phyloP scores from a whole-genome alignment of 35 echinoderm and acorn worm genomes.

The Acanthaster planci region DNA sequence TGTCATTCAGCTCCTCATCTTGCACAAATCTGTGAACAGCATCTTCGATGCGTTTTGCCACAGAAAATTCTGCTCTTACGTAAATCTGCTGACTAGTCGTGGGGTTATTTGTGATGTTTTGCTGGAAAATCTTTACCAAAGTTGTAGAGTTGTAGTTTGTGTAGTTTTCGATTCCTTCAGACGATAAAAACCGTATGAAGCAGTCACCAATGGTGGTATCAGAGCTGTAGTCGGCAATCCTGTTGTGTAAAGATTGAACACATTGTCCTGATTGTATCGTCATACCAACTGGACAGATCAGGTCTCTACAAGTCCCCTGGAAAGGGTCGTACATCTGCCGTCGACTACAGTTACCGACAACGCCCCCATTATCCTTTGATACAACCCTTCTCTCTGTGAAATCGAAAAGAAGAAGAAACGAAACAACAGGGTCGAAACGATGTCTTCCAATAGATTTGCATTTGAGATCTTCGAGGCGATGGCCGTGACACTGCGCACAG shows the following conservation, averaged over 20 bases:
- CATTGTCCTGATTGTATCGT: neutral
- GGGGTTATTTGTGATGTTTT: neutral
- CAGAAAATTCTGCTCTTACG: neutral
- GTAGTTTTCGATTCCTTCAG: neutral
- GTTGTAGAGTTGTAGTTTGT: neutral
- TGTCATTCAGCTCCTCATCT: neutral
- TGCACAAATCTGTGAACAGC: neutral
- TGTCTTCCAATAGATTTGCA: neutral
- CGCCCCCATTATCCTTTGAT: neutral
- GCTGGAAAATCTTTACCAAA: neutral
- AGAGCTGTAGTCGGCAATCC: neutral
- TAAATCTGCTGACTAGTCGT: neutral
- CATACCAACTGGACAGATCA: neutral
- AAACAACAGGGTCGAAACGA: neutral
- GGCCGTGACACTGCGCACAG: neutral
- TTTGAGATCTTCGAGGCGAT: neutral
- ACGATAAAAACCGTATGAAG: neutral
- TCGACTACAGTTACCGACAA: neutral
- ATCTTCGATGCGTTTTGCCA: neutral
- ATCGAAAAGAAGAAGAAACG: neutral
- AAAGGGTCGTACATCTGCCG: conserved; percentile 10
- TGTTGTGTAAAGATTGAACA: neutral
- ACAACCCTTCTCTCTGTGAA: neutral
- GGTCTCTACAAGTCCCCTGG: neutral
- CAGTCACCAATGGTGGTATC: neutral